Evolutionary conservation across 2,888 invertebrate species (phyloP).

Genomic region (Halictus quadricinctus): DNA sequence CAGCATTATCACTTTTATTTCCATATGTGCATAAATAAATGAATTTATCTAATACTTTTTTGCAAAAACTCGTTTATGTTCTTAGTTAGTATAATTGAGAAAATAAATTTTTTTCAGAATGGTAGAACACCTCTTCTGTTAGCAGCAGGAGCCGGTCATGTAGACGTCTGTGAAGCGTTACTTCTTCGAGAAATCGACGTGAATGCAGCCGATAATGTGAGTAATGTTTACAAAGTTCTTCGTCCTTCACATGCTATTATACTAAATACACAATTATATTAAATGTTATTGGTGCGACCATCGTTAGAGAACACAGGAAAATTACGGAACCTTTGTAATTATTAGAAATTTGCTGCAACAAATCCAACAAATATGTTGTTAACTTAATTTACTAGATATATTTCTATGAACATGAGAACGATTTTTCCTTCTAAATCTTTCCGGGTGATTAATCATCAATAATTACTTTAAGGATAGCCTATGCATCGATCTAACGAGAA

Average conservation of each 20-base stretch:
- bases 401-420: neutral
- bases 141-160: conserved; percentile 84
- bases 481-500: neutral
- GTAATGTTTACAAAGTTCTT: conserved; percentile 67
- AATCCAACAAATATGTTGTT: neutral
- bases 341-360: neutral
- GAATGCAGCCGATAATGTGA: conserved; percentile 84
- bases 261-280: too few species aligned
- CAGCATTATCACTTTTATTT: neutral
- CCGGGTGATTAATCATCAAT: neutral
- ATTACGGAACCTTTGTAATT: neutral
- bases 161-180: conserved; percentile 83
- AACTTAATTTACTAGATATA: neutral
- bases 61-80: neutral
- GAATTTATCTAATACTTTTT: neutral
- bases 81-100: neutral
- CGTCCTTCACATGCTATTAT: too few species aligned
- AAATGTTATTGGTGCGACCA: too few species aligned
- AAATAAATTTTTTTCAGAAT: conserved; percentile 74
- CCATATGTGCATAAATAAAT: too few species aligned
- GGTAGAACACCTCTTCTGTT: conserved; percentile 83
- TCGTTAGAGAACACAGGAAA: neutral
- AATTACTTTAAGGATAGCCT: neutral
- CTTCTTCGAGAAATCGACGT: conserved; percentile 83
- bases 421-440: neutral